Evolutionary conservation across 2,113 vertebrate species (phyloP).

Genomic region (Rostratula benghalensis): DNA sequence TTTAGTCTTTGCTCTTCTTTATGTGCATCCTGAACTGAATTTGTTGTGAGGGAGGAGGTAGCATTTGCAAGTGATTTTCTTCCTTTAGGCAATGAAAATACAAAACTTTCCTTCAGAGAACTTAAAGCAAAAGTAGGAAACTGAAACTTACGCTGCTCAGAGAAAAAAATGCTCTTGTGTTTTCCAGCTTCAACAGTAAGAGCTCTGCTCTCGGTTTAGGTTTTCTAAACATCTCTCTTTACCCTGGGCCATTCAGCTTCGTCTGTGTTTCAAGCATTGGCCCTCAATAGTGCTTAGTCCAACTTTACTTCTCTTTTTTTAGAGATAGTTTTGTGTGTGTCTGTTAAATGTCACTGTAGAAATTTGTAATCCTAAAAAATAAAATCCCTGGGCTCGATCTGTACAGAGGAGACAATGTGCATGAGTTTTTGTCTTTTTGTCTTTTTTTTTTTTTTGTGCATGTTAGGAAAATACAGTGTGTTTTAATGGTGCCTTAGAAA

Average conservation of each 20-base stretch:
- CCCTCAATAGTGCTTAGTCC: background rate
- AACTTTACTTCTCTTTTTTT: background rate
- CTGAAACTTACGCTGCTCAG: background rate
- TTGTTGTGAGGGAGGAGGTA: background rate
- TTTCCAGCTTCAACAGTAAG: background rate
- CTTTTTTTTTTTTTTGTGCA: background rate
- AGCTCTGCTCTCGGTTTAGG: background rate
- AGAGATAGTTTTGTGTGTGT: background rate
- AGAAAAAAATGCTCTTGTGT: background rate
- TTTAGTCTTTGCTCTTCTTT: background rate
- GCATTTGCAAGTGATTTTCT: background rate
- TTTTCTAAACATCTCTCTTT: background rate
- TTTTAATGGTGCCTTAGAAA: conserved; percentile 18
- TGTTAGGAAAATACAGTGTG: background rate
- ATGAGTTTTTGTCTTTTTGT: background rate
- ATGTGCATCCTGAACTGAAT: background rate
- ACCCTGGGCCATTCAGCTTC: background rate
- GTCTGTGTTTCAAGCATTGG: background rate
- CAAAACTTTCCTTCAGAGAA: background rate
- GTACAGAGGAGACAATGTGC: background rate
- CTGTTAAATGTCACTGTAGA: background rate
- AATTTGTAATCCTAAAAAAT: background rate
- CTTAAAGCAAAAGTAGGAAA: background rate
- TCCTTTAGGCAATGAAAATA: background rate
- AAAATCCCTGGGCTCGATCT: background rate